Base-by-base conservation (phyloP, 1,140 invertebrate genomes). In the Pogonomyrmex californicus region DNA sequence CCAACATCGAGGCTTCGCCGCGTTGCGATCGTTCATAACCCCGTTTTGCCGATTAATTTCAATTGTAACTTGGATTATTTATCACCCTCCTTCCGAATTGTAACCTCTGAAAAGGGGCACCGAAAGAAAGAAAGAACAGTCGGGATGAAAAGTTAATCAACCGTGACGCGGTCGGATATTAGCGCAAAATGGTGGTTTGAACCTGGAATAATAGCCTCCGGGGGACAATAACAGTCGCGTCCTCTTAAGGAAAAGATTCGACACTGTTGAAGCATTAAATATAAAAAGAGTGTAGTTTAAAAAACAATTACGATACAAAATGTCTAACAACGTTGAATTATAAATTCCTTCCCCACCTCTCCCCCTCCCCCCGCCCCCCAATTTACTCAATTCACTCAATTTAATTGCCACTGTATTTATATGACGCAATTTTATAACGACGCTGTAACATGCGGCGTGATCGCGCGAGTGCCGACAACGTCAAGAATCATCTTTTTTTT, bases 381-480 rank as follows among this genome's bases (percentile, higher is more conserved):
- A 77, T 30, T 44, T 47, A 17, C 17, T n/a, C n/a, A n/a, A 6
- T 62, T 62, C 38, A 60, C 12, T 60, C 23, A 62, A 51, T 79
- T 51, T 23, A 65, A 78, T 17, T 44, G 41, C 30, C 14, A 7
- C 41, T 36, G 30, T n/a, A 38, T 23, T 49, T 66, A 36, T 65
- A 38, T n/a, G 62, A 38, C 12, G 62, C n/a, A 79, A 68, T 51
- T 79, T 79, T 41, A 23, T 23, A 66, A 79, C 23, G 9, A 66
- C 33, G 9, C 44, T 10, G 23, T 33, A 14, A 79, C 38, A 51
- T 10, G 1, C 33, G 6, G 41, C 49, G 14, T 36, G 49, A n/a
- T n/a, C 17, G 41, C 14, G 44, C 33, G 51, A 66, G 4, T 51
- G 10, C 10, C 38, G 66, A 82, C 12, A 73, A 71, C 17, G 10